Conservation (phyloP, 2,113 vertebrate genomes). For the Monarcha castaneiventris region DNA sequence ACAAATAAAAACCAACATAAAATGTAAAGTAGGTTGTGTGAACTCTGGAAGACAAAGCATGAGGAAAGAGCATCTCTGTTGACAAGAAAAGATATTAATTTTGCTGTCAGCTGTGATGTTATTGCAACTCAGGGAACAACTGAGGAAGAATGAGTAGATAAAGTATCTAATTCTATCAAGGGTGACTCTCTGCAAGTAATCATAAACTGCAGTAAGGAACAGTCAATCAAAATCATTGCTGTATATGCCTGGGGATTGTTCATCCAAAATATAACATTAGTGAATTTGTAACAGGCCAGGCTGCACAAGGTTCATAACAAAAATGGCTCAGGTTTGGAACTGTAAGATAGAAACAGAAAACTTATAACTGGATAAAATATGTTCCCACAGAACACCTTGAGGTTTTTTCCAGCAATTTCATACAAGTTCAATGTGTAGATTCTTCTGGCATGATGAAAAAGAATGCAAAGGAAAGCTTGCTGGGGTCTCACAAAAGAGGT, state of each 20-base stretch:
- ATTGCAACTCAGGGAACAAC: conserved; percentile 33
- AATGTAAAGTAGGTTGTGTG: conserved; percentile 1
- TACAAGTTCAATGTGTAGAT: not conserved
- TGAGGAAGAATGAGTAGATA: conserved; percentile 11
- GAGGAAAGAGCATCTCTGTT: not conserved
- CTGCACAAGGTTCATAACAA: not conserved
- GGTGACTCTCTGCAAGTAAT: conserved; percentile 5
- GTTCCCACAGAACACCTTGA: not conserved
- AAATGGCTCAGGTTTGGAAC: not conserved
- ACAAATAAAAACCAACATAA: conserved; percentile 1
- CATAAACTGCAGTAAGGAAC: not conserved
- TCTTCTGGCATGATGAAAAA: not conserved
- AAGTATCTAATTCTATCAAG: conserved; percentile 22
- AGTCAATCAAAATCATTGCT: conserved; percentile 32
- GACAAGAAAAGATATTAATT: conserved; percentile 47
- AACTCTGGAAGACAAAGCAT: not conserved
- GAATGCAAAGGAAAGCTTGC: not conserved
- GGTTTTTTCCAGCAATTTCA: not conserved
- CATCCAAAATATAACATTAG: not conserved
- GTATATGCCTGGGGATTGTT: not conserved
- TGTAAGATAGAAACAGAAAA: not conserved
- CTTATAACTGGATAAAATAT: not conserved
- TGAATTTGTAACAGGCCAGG: conserved; percentile 6
- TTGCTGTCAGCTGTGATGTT: conserved; percentile 23
- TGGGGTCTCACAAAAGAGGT: not conserved